Percentiles rank a stretch among this genome's conserved stretches.
phyloP scores from a whole-genome alignment of 1,140 invertebrate species.

The Conus betulinus region DNA sequence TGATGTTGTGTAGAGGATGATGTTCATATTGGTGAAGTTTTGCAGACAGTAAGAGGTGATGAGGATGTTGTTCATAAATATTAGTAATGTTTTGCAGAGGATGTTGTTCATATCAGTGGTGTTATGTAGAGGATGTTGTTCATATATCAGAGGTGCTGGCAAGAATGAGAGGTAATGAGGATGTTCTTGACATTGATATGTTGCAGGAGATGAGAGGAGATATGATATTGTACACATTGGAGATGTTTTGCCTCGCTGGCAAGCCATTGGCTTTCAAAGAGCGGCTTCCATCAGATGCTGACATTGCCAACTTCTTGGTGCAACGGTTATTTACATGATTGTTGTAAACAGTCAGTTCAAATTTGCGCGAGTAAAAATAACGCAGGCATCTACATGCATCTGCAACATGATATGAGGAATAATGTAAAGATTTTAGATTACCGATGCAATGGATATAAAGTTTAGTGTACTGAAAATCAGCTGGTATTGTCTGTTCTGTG shows the following conservation, averaged over 20 bases:
- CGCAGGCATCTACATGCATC: background rate
- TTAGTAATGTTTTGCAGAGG: no score
- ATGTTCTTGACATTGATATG: background rate
- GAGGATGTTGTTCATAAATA: no score
- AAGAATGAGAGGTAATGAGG: background rate
- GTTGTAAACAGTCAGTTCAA: no score
- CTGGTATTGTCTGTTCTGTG: no score
- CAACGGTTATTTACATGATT: background rate
- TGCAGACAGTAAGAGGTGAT: no score
- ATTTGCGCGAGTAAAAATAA: background rate
- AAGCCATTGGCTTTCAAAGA: background rate
- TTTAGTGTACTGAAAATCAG: background rate
- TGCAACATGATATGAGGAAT: background rate
- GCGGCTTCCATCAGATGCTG: background rate
- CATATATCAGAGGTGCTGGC: no score
- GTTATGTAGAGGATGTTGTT: no score
- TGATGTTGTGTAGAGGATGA: no score
- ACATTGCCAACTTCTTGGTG: conserved; percentile 15
- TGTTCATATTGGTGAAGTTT: no score
- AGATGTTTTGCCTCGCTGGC: background rate
- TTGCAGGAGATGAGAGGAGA: background rate
- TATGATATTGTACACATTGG: background rate
- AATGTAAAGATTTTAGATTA: background rate
- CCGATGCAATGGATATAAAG: background rate
- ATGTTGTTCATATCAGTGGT: no score